phyloP scores from a whole-genome alignment of 2,888 invertebrate species.

The Dromius quadrimaculatus region DNA sequence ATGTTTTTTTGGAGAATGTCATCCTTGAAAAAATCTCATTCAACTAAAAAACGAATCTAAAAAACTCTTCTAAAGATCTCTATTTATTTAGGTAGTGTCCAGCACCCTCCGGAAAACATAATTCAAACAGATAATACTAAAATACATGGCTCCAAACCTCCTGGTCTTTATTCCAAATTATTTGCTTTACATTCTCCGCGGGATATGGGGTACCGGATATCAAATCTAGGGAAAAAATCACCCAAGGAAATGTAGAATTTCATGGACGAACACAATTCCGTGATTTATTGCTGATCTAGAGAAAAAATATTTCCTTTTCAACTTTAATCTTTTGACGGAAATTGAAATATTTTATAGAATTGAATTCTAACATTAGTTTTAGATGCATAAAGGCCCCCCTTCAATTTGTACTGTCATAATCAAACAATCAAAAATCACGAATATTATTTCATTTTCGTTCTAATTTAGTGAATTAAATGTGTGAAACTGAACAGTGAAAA shows the following conservation, averaged over 20 bases:
- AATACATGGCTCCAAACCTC: conserved; percentile 19
- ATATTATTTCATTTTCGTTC: neutral
- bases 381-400: too few species aligned
- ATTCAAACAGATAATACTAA: conserved; percentile 45
- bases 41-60: too few species aligned
- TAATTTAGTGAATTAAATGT: too few species aligned
- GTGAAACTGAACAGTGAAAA: conserved; percentile 31
- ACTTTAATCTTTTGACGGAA: conserved; percentile 31
- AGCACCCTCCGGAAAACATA: conserved; percentile 46
- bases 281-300: conserved; percentile 36
- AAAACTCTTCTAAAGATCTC: too few species aligned
- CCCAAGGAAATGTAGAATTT: conserved; percentile 48
- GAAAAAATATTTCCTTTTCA: conserved; percentile 26
- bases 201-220: conserved; percentile 53
- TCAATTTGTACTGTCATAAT: too few species aligned
- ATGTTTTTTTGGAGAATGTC: too few species aligned
- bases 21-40: too few species aligned
- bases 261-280: conserved; percentile 29
- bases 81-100: too few species aligned
- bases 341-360: conserved; percentile 25
- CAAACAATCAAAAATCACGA: neutral
- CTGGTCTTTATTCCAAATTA: conserved; percentile 45
- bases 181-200: conserved; percentile 55
- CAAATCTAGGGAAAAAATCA: conserved; percentile 43
- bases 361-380: too few species aligned